Evolutionary conservation across 2,888 invertebrate genomes (phyloP).

Genomic region (Steromphala cineraria): DNA sequence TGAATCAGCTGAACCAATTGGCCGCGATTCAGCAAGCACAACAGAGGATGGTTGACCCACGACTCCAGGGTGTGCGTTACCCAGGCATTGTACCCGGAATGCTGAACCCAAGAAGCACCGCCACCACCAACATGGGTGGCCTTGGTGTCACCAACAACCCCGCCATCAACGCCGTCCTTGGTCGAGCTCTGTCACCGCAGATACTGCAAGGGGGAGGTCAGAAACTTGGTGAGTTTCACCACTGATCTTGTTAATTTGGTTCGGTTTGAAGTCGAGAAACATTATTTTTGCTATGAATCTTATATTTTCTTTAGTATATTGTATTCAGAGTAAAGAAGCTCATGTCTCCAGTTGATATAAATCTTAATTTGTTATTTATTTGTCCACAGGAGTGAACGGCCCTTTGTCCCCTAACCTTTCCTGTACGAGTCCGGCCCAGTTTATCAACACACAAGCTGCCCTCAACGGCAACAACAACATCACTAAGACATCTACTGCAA

Average conservation of each 20-base stretch:
- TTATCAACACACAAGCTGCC: not conserved
- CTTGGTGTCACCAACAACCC: constrained; percentile 29
- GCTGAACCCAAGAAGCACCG: constrained; percentile 42
- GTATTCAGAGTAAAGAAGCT: no score
- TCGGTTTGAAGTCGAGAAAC: no score
- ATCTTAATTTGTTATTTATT: not conserved
- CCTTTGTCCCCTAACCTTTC: constrained; percentile 25
- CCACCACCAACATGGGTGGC: constrained; percentile 21
- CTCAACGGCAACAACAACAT: constrained; percentile 26
- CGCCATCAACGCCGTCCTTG: constrained; percentile 37
- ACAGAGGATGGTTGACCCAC: constrained; percentile 60
- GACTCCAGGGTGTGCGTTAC: constrained; percentile 52
- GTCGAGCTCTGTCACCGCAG: constrained; percentile 53
- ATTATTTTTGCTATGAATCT: no score
- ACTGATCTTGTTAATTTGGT: not conserved
- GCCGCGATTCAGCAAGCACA: constrained; percentile 46
- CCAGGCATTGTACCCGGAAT: constrained; percentile 43
- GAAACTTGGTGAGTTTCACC: constrained; percentile 27
- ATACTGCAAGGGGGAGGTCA: constrained; percentile 27
- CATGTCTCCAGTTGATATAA: no score
- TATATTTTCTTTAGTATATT: no score
- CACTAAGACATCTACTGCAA: not conserved
- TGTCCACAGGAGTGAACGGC: constrained; percentile 29
- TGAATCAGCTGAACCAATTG: constrained; percentile 46
- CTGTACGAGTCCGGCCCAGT: not conserved